These are phyloP conservation scores for Plutomurus gul DNA, from an alignment of 1,140 invertebrate species.

Conservation along the genomic window DNA sequence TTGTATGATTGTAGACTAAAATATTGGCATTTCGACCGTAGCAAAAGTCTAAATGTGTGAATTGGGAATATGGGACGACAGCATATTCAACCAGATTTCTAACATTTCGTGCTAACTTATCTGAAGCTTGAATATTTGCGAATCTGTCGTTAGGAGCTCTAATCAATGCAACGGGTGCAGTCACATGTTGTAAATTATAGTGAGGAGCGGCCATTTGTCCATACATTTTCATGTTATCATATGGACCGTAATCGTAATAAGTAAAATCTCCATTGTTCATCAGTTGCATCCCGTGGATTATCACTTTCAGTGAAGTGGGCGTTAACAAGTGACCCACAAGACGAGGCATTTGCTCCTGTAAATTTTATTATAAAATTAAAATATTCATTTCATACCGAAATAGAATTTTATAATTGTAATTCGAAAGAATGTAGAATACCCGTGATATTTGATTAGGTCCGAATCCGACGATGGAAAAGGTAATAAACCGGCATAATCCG, in stretches of 20 bases:
- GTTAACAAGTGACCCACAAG: not conserved
- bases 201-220: slow-evolving; percentile 63
- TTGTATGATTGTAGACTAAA: slow-evolving; percentile 63
- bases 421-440: not conserved
- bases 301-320: not conserved
- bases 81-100: slow-evolving; percentile 60
- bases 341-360: not conserved
- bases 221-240: slow-evolving; percentile 57
- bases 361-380: no score
- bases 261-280: slow-evolving; percentile 53
- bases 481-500: not conserved
- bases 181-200: slow-evolving; percentile 66
- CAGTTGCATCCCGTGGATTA: not conserved
- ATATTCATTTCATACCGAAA: no score
- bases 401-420: not conserved
- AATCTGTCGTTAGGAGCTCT: slow-evolving; percentile 66
- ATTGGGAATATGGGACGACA: slow-evolving; percentile 65
- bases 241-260: slow-evolving; percentile 58
- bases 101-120: slow-evolving; percentile 60
- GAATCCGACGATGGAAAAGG: not conserved
- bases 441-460: not conserved
- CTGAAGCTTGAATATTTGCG: slow-evolving; percentile 55
- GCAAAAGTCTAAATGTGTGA: slow-evolving; percentile 74
- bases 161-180: slow-evolving; percentile 66
- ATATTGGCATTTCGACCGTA: slow-evolving; percentile 67